Evolutionary conservation across 2,888 invertebrate species (phyloP).

Genomic region (Aspidapion aeneum): DNA sequence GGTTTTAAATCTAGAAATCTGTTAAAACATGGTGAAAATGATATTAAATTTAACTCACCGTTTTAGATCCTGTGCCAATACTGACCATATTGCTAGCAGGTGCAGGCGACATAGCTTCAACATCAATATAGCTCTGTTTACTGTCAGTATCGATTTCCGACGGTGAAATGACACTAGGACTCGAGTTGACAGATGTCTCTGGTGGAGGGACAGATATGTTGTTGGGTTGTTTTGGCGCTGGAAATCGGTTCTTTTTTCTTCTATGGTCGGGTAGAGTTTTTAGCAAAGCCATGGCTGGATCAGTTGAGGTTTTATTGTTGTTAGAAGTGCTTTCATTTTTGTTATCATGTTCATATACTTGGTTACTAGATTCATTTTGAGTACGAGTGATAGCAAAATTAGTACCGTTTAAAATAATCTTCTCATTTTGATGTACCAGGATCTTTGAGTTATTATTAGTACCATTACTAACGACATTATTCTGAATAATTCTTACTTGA

Average conservation of each 20-base stretch:
- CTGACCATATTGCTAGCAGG: not conserved
- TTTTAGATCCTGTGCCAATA: not conserved
- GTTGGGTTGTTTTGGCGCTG: not conserved
- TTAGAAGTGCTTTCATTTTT: not conserved
- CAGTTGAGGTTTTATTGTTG: not conserved
- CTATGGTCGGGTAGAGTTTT: conserved; percentile 37
- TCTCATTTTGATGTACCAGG: not conserved
- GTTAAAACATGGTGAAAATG: too few species aligned
- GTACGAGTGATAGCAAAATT: too few species aligned
- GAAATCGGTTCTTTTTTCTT: conserved; percentile 20
- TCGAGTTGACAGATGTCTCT: too few species aligned
- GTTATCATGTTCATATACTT: too few species aligned
- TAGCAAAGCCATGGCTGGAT: not conserved
- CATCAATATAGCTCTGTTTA: not conserved
- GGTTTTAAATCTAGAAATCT: too few species aligned
- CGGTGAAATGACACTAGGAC: too few species aligned
- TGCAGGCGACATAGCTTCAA: not conserved
- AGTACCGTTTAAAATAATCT: conserved; percentile 27
- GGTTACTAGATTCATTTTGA: too few species aligned
- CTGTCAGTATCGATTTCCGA: not conserved
- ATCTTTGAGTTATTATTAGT: not conserved
- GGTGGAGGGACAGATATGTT: not conserved
- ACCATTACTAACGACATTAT: too few species aligned
- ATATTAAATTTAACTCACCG: not conserved
- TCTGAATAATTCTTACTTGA: not conserved